Conservation (phyloP, 2,797 vertebrate species). For the Chaetophractus vellerosus region DNA sequence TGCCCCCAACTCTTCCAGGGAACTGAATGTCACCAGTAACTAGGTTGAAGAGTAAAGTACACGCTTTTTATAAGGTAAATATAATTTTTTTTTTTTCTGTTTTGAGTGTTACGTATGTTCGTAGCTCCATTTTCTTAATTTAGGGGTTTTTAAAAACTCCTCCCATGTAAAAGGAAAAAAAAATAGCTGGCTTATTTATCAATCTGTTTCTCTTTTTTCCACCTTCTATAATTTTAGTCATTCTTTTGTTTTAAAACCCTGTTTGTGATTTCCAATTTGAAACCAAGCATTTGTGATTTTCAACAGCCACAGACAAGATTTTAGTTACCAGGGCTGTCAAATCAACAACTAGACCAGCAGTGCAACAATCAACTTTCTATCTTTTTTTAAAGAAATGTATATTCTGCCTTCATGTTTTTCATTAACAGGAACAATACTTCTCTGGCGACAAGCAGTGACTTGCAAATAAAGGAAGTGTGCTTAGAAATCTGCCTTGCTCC, state of each 20-base stretch:
- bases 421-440: conserved; percentile 52
- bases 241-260: neutral
- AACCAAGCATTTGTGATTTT: neutral
- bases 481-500: neutral
- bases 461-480: neutral
- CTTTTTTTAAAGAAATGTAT: conserved; percentile 55
- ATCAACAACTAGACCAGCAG: neutral
- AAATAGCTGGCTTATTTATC: neutral
- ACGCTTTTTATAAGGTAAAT: neutral
- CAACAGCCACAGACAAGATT: neutral
- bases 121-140: neutral
- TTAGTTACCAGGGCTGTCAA: neutral
- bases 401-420: conserved; percentile 34
- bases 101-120: neutral
- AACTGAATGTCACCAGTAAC: neutral
- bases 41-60: neutral
- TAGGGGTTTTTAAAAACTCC: neutral
- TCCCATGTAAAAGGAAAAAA: neutral
- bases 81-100: conserved; percentile 4
- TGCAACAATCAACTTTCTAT: neutral
- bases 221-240: conserved; percentile 22
- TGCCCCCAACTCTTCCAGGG: neutral
- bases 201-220: conserved; percentile 12
- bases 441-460: neutral
- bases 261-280: conserved; percentile 26